Evolutionary conservation across 2,888 invertebrate genomes (phyloP), one percentile per base, ranked within the genome.

Genomic region (Drosophila flavopinicola): DNA sequence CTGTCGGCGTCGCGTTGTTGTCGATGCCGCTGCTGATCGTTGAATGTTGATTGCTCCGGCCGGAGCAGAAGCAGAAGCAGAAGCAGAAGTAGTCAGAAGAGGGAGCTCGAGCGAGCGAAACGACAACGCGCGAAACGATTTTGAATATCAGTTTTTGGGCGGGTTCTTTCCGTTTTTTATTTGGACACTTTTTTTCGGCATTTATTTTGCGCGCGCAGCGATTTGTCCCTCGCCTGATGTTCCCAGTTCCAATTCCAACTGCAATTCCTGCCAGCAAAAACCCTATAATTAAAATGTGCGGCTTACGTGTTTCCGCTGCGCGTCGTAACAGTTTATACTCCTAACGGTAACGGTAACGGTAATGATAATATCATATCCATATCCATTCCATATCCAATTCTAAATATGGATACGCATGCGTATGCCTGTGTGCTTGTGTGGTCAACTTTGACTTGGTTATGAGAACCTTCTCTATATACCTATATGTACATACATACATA

Each of bases 91-190:
- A 78, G 79, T 80, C 74, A 47, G 65, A 51, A 69, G 66, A 77
- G 59, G 57, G 64, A 67, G 66, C 65, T 85, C 82, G 64, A 66
- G 37, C 68, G 75, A 78, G 71, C 74, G 66, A 59, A 64, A 71
- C 79, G 79, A 64, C 60, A 60, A 35, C 79, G 86, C 85, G 77
- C 67, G 47, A 66, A 61, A 35, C 66, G 32, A 20, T 73, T 58
- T 53, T 32, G 15, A 24, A 44, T 48, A 45, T 39, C 32, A 33
- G 54, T 52, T 53, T 52, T 53, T 39, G 56, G 49, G 38, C 29
- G 23, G 23, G 15, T 47, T 41, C 45, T 45, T 37, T 66, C 25
- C 32, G 42, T 38, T 30, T 13, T 37, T 38, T 37, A 13, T 47
- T 59, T 61, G 37, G 38, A 30, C 53, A 38, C 29, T 38, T 58